Percentiles rank a stretch among this genome's conserved stretches.
Evolutionary conservation across 1,140 invertebrate genomes (phyloP).

Genomic region (Lepidurus couesii): DNA sequence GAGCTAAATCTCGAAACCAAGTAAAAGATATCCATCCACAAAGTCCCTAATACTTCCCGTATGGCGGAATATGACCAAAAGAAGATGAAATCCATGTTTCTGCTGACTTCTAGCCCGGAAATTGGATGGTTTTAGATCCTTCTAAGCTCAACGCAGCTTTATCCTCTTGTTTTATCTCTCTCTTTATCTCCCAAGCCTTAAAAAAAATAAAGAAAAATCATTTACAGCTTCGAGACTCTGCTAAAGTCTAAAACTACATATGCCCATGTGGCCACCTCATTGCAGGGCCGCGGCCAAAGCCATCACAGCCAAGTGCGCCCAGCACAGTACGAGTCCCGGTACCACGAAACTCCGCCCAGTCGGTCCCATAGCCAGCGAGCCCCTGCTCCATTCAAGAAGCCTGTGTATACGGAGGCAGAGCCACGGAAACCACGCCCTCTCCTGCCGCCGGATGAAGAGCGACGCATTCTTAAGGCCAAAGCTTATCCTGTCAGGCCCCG

Average conservation of each 20-base stretch:
- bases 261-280: conserved; percentile 3
- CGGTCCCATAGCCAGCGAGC: background rate
- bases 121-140: no score
- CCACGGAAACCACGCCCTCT: background rate
- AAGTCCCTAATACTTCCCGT: no score
- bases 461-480: background rate
- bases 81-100: no score
- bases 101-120: no score
- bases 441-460: background rate
- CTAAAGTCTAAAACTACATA: background rate
- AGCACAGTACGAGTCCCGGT: conserved; percentile 16
- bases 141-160: no score
- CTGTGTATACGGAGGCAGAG: background rate
- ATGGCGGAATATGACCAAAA: no score
- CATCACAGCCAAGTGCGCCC: background rate
- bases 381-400: background rate
- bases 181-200: background rate
- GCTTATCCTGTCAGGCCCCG: background rate
- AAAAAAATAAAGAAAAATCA: background rate
- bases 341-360: conserved; percentile 1
- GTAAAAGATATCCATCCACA: no score
- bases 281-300: background rate
- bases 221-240: background rate
- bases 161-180: no score
- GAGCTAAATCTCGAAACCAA: no score